These are phyloP conservation scores for Diabrotica virgifera DNA, from an alignment of 1,140 invertebrate species.

Conservation along the genomic window DNA sequence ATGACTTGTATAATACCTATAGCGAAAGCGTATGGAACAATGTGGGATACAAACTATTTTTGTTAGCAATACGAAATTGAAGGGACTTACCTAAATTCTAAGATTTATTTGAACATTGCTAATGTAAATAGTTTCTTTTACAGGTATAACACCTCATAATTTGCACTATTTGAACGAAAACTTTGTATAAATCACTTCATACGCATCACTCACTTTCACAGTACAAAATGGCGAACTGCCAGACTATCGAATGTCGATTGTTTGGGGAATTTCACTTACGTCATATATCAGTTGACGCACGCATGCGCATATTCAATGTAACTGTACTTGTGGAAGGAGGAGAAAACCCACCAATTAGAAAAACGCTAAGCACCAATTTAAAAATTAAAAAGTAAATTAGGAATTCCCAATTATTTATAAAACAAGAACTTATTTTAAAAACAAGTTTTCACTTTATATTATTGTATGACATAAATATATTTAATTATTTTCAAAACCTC, in stretches of 20 bases:
- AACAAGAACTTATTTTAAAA: no score
- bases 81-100: not conserved
- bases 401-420: no score
- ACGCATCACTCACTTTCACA: not conserved
- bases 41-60: not conserved
- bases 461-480: no score
- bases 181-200: not conserved
- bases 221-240: not conserved
- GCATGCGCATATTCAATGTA: no score
- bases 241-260: not conserved
- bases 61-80: not conserved
- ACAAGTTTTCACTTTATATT: no score
- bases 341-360: no score
- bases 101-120: not conserved
- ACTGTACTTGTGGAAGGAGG: no score
- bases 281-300: no score
- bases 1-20: not conserved
- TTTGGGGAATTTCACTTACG: not conserved
- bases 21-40: not conserved
- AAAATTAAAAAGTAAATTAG: no score
- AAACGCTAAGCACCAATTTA: no score
- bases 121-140: not conserved
- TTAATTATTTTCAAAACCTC: no score
- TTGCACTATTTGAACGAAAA: not conserved
- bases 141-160: not conserved